phyloP scores from a whole-genome alignment of 2,888 invertebrate species.

The Aproaerema taeniolella region DNA sequence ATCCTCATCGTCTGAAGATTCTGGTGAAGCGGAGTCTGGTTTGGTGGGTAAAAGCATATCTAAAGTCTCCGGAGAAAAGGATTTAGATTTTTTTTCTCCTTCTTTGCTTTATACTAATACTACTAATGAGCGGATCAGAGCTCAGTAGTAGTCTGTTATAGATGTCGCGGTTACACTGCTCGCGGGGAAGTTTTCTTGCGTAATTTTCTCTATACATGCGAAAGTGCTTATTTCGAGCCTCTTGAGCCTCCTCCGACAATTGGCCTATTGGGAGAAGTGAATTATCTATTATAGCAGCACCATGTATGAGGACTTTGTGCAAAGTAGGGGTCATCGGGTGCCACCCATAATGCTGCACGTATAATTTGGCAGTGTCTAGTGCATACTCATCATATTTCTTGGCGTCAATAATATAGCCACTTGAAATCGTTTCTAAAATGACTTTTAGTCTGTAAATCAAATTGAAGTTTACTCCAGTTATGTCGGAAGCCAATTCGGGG shows the following conservation, averaged over 20 bases:
- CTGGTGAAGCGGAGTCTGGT: too few species aligned
- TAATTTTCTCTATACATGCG: conserved; percentile 22
- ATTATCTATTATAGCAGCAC: conserved; percentile 24
- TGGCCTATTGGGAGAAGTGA: conserved; percentile 29
- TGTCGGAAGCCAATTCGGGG: not conserved
- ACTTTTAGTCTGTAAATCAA: not conserved
- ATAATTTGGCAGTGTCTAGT: conserved; percentile 25
- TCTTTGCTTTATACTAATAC: not conserved
- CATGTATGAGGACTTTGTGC: conserved; percentile 34
- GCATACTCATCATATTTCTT: conserved; percentile 23
- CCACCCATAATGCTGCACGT: conserved; percentile 32
- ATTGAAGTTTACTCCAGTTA: not conserved
- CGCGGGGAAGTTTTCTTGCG: conserved; percentile 25
- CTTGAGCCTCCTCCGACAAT: conserved; percentile 18
- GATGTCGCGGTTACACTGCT: conserved; percentile 15
- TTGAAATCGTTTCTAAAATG: too few species aligned
- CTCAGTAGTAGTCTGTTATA: conserved; percentile 16
- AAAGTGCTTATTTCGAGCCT: conserved; percentile 27
- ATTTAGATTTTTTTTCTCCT: too few species aligned
- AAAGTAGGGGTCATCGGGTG: conserved; percentile 32
- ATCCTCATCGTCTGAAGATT: too few species aligned
- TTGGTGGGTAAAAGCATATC: too few species aligned
- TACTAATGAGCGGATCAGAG: not conserved
- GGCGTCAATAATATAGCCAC: not conserved
- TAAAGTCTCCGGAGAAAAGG: too few species aligned